Evolutionary conservation across 2,888 invertebrate genomes (phyloP), one percentile per base, ranked within the genome.

Genomic region (Caenorhabditis wallacei): DNA sequence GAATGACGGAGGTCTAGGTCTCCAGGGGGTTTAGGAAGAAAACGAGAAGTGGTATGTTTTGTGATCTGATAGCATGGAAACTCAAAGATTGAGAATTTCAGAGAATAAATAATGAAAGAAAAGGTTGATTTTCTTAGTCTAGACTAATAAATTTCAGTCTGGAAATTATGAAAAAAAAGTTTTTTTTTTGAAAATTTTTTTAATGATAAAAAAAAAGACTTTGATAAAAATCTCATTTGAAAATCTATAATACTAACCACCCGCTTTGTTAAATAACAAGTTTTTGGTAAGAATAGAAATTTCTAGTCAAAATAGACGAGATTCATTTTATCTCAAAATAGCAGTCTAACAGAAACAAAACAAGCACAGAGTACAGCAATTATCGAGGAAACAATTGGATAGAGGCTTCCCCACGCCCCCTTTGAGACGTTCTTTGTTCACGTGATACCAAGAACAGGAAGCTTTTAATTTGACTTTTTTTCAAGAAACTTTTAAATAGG

Each of bases 371-470:
- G 43, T 61, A 40, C 61, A 61, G 20, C 43, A 61, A 61, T 61
- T 61, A 61, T 43, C 26, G 24, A 16, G 40, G 40, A 57, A 35
- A 8, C 35, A 16, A 61, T 40, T 59, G 20, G 40, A 18, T 1
- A 20, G 59, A 22, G 11, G 20, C 22, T 48, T 48, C 46, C 13
- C 46, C 13, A 2, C 20, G 35, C 40, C 56, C 56, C 35, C 56
- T 35, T 35, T 30, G 20, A 37, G 43, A 46, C 43, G 43, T 43
- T 61, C 61, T 22, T 5, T 5, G 24, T 46, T n/a, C 46, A 43
- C 22, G 59, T 59, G n/a, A n/a, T n/a, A n/a, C n/a, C n/a, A n/a
- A n/a, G 63, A 46, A 63, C 46, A 63, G 63, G 63, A 63, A 26
- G 46, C 30, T 2, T 46, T 16, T 20, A 46, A 46, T 43, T 61